Conservation (phyloP, 2,113 vertebrate genomes). For the Gila orcuttii region DNA sequence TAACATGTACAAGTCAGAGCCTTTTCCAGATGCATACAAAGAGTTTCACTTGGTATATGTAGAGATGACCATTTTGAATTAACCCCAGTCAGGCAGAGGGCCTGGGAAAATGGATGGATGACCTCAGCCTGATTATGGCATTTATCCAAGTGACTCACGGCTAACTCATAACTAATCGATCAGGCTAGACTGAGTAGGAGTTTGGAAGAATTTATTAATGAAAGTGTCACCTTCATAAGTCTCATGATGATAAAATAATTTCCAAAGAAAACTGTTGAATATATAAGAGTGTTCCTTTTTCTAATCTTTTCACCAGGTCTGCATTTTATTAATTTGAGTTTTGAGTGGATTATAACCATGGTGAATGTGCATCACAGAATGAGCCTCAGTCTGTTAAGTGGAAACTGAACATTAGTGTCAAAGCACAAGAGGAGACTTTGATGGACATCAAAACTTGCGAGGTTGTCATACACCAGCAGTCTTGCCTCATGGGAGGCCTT, state of each 20-base stretch:
- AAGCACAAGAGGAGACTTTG: slow-evolving; percentile 9
- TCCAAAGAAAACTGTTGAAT: background rate
- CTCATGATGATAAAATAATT: too few species aligned
- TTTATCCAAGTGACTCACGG: background rate
- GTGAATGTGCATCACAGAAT: background rate
- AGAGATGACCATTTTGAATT: background rate
- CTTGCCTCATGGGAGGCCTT: background rate
- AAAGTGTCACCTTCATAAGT: too few species aligned
- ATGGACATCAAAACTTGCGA: background rate
- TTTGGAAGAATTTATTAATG: background rate
- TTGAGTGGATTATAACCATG: background rate
- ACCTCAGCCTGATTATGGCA: background rate
- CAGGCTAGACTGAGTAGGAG: too few species aligned
- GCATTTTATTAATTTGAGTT: background rate
- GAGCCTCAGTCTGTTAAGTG: background rate
- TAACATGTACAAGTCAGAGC: background rate
- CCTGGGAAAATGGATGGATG: slow-evolving; percentile 4
- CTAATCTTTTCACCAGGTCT: background rate
- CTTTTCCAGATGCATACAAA: background rate
- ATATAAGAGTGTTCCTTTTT: background rate
- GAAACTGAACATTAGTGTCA: slow-evolving; percentile 26
- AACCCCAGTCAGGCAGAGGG: background rate
- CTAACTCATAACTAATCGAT: background rate
- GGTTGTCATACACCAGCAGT: background rate
- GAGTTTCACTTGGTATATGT: background rate